Base-by-base conservation (phyloP, 2,113 vertebrate genomes). In the Chloroceryle aenea region DNA sequence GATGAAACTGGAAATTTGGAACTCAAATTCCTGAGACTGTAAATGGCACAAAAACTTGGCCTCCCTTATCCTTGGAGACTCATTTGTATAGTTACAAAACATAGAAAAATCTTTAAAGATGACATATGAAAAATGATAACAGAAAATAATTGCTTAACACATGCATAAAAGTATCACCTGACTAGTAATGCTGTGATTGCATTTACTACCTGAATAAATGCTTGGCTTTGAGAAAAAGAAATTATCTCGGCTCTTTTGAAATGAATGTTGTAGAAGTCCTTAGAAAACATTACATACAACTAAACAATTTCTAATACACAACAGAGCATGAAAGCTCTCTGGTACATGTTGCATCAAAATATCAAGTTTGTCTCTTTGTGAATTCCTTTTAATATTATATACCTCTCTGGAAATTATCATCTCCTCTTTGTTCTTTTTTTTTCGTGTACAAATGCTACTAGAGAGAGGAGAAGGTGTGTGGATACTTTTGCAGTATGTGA, bases 131-230 rank as follows among this genome's bases (percentile, higher is more conserved):
- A 95, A 94, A 78, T 32, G 29, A 3, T 59, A 84, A 67, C 34
- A 82, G 73, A 95, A 95, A 90, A 81, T 6, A 92, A 89, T 89
- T 92, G 48, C 69, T 91, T 94, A 94, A 92, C 53, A 64, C 36
- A 58, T 23, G 15, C 34, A 52, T 68, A 55, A 72, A 85, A 94
- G 32, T 85, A 84, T 59, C 67, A 89, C 68, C 89, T 72, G 56
- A 84, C 48, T 11, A 22, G 56, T 52, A 90, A 75, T 47, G 64
- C 50, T 72, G 40, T 85, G 67, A 75, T 88, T 89, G 74, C 74
- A 87, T 78, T 92, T 89, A 85, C 42, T 48, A 82, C 38, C 84
- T 82, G 73, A 92, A 34, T 21, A 90, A 88, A 71, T 5, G 34
- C 61, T 73, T 58, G 52, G 72, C 76, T 87, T 87, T 90, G 43